Evolutionary conservation across 2,888 invertebrate species (phyloP).

Genomic region (Agrilus cyanescens): DNA sequence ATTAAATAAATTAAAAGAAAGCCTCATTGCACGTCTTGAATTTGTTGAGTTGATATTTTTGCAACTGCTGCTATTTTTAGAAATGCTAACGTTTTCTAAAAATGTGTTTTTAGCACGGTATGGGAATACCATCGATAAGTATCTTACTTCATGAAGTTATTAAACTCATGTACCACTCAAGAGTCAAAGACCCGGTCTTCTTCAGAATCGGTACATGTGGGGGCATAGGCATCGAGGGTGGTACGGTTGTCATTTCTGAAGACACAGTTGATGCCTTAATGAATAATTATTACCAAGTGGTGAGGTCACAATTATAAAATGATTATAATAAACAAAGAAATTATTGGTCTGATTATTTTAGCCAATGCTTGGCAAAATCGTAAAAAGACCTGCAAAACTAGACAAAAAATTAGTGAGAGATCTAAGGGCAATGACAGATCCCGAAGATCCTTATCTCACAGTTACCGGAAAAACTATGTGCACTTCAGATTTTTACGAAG

Average conservation of each 20-base stretch:
- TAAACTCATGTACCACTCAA: slow-evolving; percentile 91
- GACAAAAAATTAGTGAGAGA: slow-evolving; percentile 73
- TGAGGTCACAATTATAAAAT: slow-evolving; percentile 36
- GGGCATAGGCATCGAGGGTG: slow-evolving; percentile 83
- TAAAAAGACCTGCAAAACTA: slow-evolving; percentile 71
- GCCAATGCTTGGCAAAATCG: slow-evolving; percentile 75
- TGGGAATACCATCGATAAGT: slow-evolving; percentile 94
- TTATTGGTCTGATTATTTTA: slow-evolving; percentile 30
- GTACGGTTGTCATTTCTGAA: slow-evolving; percentile 87
- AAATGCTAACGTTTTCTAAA: neutral
- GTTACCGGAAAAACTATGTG: slow-evolving; percentile 90
- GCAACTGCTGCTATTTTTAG: neutral
- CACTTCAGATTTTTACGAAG: slow-evolving; percentile 97
- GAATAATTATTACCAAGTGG: slow-evolving; percentile 71
- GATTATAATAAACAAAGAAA: neutral
- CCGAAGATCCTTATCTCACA: slow-evolving; percentile 76
- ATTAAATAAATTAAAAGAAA: too few relatives aligned
- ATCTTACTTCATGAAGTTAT: slow-evolving; percentile 93
- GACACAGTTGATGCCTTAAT: slow-evolving; percentile 83
- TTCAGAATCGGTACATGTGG: slow-evolving; percentile 92
- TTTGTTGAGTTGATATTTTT: too few relatives aligned
- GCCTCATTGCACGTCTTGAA: too few relatives aligned
- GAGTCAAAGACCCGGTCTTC: slow-evolving; percentile 77
- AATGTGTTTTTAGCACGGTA: slow-evolving; percentile 69
- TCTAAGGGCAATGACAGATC: slow-evolving; percentile 59